These are phyloP conservation scores for Catharus fuscescens DNA, from an alignment of 2,113 vertebrate genomes.

Conservation along the genomic window DNA sequence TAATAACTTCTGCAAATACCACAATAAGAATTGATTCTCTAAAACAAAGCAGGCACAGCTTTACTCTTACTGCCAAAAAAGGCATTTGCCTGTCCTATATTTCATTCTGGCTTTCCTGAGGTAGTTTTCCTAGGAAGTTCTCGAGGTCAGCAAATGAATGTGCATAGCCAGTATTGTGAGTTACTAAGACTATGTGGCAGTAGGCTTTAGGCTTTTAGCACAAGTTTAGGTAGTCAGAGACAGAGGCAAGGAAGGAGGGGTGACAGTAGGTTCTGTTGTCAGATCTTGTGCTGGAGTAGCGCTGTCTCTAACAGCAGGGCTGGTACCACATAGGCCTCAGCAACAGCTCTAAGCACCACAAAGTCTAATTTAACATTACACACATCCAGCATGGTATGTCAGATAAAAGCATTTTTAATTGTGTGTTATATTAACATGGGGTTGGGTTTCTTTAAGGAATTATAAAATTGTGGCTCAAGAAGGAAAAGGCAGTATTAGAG, in stretches of 20 bases:
- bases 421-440: background rate
- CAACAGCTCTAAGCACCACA: background rate
- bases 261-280: background rate
- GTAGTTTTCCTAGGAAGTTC: background rate
- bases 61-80: background rate
- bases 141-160: background rate
- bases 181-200: background rate
- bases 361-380: background rate
- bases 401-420: background rate
- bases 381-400: fast-evolving
- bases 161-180: background rate
- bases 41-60: background rate
- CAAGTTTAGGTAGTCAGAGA: background rate
- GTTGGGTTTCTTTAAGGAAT: slow-evolving; percentile 2
- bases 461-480: slow-evolving; percentile 1
- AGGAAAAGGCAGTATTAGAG: background rate
- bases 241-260: too few relatives aligned
- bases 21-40: background rate
- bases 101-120: background rate
- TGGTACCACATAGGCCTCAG: background rate
- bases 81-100: background rate
- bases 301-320: background rate
- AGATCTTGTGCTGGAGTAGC: background rate
- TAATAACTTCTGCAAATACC: background rate
- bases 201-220: background rate